phyloP scores from a whole-genome alignment of 1,140 invertebrate genomes.

The Semibalanus balanoides region DNA sequence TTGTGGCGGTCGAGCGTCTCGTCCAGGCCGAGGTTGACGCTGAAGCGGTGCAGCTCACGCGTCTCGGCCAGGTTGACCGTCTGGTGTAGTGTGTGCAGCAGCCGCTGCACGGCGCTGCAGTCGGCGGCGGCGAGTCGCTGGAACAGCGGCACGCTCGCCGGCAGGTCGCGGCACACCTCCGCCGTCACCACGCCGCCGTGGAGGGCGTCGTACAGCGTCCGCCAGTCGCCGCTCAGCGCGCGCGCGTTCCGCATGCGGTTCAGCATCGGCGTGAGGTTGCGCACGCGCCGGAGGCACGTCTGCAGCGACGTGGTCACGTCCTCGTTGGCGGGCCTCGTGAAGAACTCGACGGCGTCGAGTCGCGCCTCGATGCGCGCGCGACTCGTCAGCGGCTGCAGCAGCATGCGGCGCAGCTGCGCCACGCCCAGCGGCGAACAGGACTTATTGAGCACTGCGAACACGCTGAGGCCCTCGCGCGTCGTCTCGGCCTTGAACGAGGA shows the following conservation, averaged over 20 bases:
- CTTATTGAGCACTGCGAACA: slow-evolving; percentile 3
- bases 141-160: not conserved
- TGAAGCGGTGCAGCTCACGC: not conserved
- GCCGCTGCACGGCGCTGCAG: not conserved
- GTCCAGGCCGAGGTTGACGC: not conserved
- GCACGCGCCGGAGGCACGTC: not conserved
- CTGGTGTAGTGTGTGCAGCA: not conserved
- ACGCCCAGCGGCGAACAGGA: not conserved
- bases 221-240: not conserved
- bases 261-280: not conserved
- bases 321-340: not conserved
- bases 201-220: not conserved
- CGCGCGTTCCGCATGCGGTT: not conserved
- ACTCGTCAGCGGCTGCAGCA: not conserved
- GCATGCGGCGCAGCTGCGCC: not conserved
- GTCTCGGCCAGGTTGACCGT: slow-evolving; percentile 1
- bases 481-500: not conserved
- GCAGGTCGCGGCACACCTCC: not conserved
- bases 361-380: not conserved
- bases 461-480: not conserved
- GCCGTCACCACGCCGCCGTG: not conserved
- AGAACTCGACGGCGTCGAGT: slow-evolving; percentile 1
- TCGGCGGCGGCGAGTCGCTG: not conserved
- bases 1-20: not conserved
- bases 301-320: not conserved